Percentiles rank a stretch among this genome's conserved stretches.
phyloP scores from a whole-genome alignment of 2,113 vertebrate genomes.

The Cryptotis parvus region DNA sequence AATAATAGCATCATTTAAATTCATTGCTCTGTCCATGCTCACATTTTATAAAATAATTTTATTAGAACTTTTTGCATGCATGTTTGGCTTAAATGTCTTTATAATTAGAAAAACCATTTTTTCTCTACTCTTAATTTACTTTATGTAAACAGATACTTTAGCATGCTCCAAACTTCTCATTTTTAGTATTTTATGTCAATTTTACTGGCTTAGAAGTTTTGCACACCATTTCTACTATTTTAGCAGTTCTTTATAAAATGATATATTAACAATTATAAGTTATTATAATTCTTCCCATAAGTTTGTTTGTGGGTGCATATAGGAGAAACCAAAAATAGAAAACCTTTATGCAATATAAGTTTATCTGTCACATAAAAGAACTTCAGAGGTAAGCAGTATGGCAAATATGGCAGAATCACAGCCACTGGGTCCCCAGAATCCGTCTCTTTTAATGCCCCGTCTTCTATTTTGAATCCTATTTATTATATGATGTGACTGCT shows the following conservation, averaged over 20 bases:
- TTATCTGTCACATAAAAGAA: not conserved
- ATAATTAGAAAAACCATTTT: conserved; percentile 40
- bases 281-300: not conserved
- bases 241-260: not conserved
- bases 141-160: conserved; percentile 36
- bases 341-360: not conserved
- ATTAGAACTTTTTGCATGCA: conserved; percentile 52
- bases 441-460: not conserved
- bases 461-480: not conserved
- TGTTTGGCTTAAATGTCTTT: conserved; percentile 46
- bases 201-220: conserved; percentile 23
- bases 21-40: conserved; percentile 56
- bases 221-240: not conserved
- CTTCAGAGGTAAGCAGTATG: not conserved
- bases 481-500: not conserved
- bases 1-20: conserved; percentile 62
- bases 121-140: conserved; percentile 42
- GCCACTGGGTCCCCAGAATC: not conserved
- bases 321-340: not conserved
- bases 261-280: conserved; percentile 6
- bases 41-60: conserved; percentile 56
- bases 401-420: not conserved
- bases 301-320: not conserved
- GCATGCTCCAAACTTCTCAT: not conserved
- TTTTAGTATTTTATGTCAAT: not conserved